Percentiles rank a stretch among this genome's conserved stretches.
Evolutionary conservation across 35 echinoderm and acorn worm genomes (phyloP).

Genomic region (Ophiothrix spiculata): DNA sequence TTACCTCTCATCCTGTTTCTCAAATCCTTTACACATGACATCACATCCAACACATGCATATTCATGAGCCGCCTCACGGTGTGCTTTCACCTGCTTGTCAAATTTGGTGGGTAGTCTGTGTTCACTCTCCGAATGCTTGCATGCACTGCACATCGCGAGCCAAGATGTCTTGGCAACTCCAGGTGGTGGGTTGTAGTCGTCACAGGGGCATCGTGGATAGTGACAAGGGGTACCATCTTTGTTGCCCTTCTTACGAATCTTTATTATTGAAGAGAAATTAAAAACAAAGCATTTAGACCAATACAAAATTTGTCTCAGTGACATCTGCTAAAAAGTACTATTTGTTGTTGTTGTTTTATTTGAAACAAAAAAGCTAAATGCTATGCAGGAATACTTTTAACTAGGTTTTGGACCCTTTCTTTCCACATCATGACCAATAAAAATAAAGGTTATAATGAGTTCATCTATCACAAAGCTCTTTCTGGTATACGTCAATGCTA

Average conservation of each 20-base stretch:
- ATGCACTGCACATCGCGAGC: slow-evolving; percentile 46
- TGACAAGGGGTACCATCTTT: slow-evolving; percentile 74
- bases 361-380: too few relatives aligned
- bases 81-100: slow-evolving; percentile 45
- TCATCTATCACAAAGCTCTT: too few relatives aligned
- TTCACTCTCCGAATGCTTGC: slow-evolving; percentile 63
- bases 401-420: too few relatives aligned
- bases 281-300: too few relatives aligned
- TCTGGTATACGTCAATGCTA: too few relatives aligned
- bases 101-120: slow-evolving; percentile 65
- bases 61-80: slow-evolving; percentile 35
- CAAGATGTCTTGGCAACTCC: slow-evolving; percentile 31
- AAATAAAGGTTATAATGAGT: too few relatives aligned
- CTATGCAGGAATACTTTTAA: too few relatives aligned
- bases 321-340: too few relatives aligned
- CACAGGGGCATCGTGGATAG: slow-evolving; percentile 49
- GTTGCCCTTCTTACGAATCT: slow-evolving; percentile 59
- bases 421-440: too few relatives aligned
- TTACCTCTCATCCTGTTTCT: slow-evolving; percentile 49
- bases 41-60: slow-evolving; percentile 55
- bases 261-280: too few relatives aligned
- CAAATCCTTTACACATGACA: slow-evolving; percentile 51
- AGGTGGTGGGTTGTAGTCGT: slow-evolving; percentile 40
- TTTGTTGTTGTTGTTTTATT: too few relatives aligned
- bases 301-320: too few relatives aligned